phyloP scores from a whole-genome alignment of 92 coral and sea anemone genomes.

The Isaurus tuberculatus region DNA sequence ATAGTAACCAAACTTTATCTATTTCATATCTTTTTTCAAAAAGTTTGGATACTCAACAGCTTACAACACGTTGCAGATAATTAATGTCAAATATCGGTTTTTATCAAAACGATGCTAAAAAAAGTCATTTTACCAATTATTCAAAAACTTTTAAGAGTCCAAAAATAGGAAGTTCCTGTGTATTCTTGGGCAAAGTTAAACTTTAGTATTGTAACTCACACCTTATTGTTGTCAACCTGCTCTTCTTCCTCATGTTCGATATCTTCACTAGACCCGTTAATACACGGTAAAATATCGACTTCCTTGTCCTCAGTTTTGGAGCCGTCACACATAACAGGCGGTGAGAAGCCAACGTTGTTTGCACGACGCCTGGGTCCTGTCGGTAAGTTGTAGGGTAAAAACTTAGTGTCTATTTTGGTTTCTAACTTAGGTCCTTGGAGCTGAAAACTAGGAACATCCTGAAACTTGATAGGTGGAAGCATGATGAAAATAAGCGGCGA shows the following conservation, averaged over 20 bases:
- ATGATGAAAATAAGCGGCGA: neutral
- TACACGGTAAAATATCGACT: neutral
- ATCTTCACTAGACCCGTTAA: neutral
- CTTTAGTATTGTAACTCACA: too few relatives aligned
- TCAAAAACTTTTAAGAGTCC: too few relatives aligned
- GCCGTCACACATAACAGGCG: neutral
- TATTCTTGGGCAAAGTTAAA: too few relatives aligned
- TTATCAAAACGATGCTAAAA: too few relatives aligned
- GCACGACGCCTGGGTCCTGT: constrained; percentile 39
- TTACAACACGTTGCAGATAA: too few relatives aligned
- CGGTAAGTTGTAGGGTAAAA: constrained; percentile 26
- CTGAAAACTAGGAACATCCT: constrained; percentile 46
- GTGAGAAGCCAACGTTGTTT: constrained; percentile 10
- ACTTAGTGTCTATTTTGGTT: constrained; percentile 23
- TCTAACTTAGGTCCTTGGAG: constrained; percentile 33
- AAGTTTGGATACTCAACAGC: too few relatives aligned
- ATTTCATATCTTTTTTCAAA: too few relatives aligned
- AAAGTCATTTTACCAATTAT: too few relatives aligned
- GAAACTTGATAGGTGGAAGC: constrained; percentile 35
- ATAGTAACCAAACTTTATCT: too few relatives aligned
- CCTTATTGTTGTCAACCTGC: neutral
- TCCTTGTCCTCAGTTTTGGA: too few relatives aligned
- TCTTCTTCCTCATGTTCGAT: neutral
- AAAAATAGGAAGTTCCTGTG: too few relatives aligned
- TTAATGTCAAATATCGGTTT: too few relatives aligned